Evolutionary conservation across 2,797 vertebrate genomes (phyloP), one percentile per base, ranked within the genome.

Genomic region (Spondyliosoma cantharus): DNA sequence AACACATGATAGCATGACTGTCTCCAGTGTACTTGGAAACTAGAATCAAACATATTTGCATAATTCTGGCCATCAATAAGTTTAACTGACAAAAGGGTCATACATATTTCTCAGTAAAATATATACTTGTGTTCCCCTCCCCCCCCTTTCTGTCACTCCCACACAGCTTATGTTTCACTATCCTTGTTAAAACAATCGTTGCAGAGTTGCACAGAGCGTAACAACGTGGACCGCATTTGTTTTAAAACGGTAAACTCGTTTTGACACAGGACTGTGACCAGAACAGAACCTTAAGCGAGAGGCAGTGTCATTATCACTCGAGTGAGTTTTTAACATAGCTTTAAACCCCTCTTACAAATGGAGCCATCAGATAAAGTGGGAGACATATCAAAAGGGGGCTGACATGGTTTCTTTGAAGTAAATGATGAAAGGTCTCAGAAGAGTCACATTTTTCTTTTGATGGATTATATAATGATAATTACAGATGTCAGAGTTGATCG

Each of bases 401-500:
- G 84, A 89, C 76, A 61, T 75, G 76, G 53, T 85, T 84, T 86
- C 87, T 93, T 91, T 93, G 89, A 94, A 93, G 89, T 90, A 57
- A 74, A 74, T 89, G 87, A 92, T 92, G 84, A 93, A 90, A 92
- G 83, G 76, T 90, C 83, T 88, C 73, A 81, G 76, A 87, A 76
- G 86, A 82, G 74, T 83, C 89, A 84, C 73, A 80, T 75, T 86
- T 90, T 90, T 85, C 89, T 93, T 32, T 90, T 92, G 92, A 92
- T 89, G 91, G 81, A 87, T 93, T 91, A 75, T 90, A 81, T 81
- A 87, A 89, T 78, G 83, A 86, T 92, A 80, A 92, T 93, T 87
- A 90, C 85, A 85, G 78, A 87, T 76, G 84, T 80, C 84, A 82
- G 75, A 69, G 86, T 77, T 88, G 76, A 90, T 90, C 78, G 43